These are phyloP conservation scores for Struthio camelus DNA, from an alignment of 2,113 vertebrate species.

Conservation along the genomic window DNA sequence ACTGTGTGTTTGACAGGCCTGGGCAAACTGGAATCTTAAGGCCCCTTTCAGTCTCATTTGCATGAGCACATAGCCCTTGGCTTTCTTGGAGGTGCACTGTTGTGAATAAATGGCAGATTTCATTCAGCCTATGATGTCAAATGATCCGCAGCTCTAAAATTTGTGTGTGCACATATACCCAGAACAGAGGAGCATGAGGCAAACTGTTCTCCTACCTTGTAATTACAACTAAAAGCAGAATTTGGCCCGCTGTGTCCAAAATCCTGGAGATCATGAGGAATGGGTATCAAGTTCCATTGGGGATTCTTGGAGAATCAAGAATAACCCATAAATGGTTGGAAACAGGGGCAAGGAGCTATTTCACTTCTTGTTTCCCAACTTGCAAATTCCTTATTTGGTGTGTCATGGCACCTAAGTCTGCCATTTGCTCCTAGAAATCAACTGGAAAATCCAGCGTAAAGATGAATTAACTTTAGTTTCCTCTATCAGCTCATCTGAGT, in stretches of 20 bases:
- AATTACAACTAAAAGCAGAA: conserved; percentile 33
- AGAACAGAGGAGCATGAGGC: not conserved
- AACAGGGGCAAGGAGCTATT: not conserved
- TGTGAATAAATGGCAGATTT: not conserved
- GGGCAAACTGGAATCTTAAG: conserved; percentile 58
- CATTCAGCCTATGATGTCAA: not conserved
- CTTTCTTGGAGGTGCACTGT: conserved; percentile 14
- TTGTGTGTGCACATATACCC: not conserved
- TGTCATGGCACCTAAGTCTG: conserved; percentile 16
- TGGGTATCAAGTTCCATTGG: not conserved
- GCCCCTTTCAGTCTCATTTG: conserved; percentile 35
- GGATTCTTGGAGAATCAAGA: not conserved
- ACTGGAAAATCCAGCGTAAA: not conserved
- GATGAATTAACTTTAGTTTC: not conserved
- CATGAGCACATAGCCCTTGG: not conserved
- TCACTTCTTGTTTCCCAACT: not conserved
- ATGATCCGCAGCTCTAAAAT: not conserved
- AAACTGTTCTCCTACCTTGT: not conserved
- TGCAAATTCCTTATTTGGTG: not conserved
- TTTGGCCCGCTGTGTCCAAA: not conserved
- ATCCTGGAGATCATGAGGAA: not conserved
- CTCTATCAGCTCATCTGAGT: not conserved
- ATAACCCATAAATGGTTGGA: not conserved
- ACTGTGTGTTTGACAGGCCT: conserved; percentile 62
- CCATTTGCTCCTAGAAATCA: not conserved